Conservation (phyloP, 2,888 invertebrate species). For the Drosophila cognata region DNA sequence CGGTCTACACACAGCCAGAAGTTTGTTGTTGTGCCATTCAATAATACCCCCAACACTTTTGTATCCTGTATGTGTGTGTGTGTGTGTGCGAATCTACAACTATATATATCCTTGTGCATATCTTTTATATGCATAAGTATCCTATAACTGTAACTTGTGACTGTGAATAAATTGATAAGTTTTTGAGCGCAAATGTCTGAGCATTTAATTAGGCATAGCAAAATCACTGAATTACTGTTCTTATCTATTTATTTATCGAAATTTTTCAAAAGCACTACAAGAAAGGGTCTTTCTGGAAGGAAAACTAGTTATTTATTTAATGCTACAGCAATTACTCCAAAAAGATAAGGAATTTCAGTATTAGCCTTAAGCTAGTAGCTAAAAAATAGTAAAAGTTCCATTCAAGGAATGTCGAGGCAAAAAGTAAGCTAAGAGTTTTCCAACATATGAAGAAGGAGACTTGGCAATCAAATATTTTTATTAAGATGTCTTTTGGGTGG, state of each 20-base stretch:
- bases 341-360: constrained; percentile 12
- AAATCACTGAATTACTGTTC: background rate
- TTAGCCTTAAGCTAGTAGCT: constrained; percentile 17
- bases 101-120: constrained; percentile 2
- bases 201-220: background rate
- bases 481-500: background rate
- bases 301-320: background rate
- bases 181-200: constrained; percentile 35
- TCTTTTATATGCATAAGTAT: constrained; percentile 10
- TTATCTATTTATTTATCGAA: constrained; percentile 15
- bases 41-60: constrained; percentile 33
- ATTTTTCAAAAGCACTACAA: background rate
- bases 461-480: background rate
- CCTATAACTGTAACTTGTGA: constrained; percentile 5
- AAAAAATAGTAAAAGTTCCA: background rate
- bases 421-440: background rate
- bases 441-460: background rate
- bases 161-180: constrained; percentile 56
- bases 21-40: constrained; percentile 70
- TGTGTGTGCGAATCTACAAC: constrained; percentile 1
- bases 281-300: background rate
- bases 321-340: background rate
- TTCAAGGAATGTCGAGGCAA: background rate
- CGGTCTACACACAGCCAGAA: constrained; percentile 69
- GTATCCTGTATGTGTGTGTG: constrained; percentile 4